phyloP scores from a whole-genome alignment of 2,888 invertebrate genomes.

The Dichetophora obliterata region DNA sequence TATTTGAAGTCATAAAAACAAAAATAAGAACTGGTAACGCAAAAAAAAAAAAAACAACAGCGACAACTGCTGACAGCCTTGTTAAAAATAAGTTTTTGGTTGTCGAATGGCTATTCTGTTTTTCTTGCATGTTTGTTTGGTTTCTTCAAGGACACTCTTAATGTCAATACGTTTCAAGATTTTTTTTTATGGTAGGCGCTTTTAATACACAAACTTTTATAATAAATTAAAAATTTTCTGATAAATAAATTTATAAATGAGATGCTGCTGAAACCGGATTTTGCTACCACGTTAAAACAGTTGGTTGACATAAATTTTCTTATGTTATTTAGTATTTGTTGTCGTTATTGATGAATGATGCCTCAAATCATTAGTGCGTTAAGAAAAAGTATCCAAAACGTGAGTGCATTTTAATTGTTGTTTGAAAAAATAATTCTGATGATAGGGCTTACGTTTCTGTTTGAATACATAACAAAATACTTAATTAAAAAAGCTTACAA shows the following conservation, averaged over 20 bases:
- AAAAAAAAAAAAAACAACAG: not conserved
- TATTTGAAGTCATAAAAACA: not conserved
- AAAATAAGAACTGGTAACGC: not conserved
- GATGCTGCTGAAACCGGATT: slow-evolving; percentile 18
- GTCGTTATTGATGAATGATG: not conserved
- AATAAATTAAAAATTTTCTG: too few species aligned
- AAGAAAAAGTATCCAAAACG: too few species aligned
- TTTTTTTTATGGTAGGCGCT: not conserved
- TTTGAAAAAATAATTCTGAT: too few species aligned
- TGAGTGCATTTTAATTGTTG: too few species aligned
- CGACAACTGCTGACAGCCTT: not conserved
- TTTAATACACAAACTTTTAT: not conserved
- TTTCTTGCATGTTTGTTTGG: slow-evolving; percentile 1
- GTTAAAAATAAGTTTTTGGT: not conserved
- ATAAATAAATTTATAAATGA: not conserved
- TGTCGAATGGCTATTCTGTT: not conserved
- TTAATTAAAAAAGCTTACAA: too few species aligned
- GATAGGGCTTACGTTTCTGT: too few species aligned
- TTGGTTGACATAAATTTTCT: not conserved
- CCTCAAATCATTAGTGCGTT: too few species aligned
- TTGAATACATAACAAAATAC: too few species aligned
- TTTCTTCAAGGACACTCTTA: not conserved
- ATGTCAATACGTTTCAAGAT: not conserved
- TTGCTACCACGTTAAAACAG: not conserved
- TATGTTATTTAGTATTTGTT: not conserved